Evolutionary conservation across 2,888 invertebrate genomes (phyloP).

Genomic region (Caenorhabditis plicata): DNA sequence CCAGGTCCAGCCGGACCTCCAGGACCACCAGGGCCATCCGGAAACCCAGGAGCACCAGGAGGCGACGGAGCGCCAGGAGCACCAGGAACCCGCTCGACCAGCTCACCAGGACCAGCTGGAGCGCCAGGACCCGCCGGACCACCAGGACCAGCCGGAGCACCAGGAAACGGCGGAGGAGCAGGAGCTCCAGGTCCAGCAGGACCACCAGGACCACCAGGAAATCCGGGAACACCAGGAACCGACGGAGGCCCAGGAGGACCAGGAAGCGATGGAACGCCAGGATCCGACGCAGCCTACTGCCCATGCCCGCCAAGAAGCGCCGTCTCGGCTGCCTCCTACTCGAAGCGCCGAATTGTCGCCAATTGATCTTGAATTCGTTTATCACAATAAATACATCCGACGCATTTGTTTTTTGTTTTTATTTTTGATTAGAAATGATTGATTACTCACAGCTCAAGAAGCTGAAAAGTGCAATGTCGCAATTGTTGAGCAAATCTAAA

Average conservation of each 20-base stretch:
- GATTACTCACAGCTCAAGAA: too few relatives aligned
- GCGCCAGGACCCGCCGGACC: slow-evolving; percentile 41
- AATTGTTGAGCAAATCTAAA: too few relatives aligned
- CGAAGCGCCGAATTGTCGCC: too few relatives aligned
- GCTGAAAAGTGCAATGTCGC: too few relatives aligned
- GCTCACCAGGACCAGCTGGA: slow-evolving; percentile 41
- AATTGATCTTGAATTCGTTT: too few relatives aligned
- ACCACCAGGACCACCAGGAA: slow-evolving; percentile 43
- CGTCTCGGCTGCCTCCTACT: too few relatives aligned
- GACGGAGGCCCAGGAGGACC: slow-evolving; percentile 43
- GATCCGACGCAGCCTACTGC: slow-evolving; percentile 39
- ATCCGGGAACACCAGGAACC: slow-evolving; percentile 38
- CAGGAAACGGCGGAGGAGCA: slow-evolving; percentile 37
- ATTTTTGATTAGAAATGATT: too few relatives aligned
- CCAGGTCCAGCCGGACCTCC: slow-evolving; percentile 36
- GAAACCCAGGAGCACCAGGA: slow-evolving; percentile 34
- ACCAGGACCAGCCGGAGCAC: slow-evolving; percentile 36
- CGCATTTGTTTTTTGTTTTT: too few relatives aligned
- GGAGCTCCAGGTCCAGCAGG: slow-evolving; percentile 42
- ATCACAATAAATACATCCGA: too few relatives aligned
- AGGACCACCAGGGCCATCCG: slow-evolving; percentile 31
- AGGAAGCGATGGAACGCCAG: slow-evolving; percentile 40
- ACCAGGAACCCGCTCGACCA: slow-evolving; percentile 32
- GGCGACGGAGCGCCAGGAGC: slow-evolving; percentile 32
- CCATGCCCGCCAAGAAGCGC: slow-evolving; percentile 39